Evolutionary conservation across 1,140 invertebrate genomes (phyloP).

Genomic region (Hyposmocoma kahamanoa): DNA sequence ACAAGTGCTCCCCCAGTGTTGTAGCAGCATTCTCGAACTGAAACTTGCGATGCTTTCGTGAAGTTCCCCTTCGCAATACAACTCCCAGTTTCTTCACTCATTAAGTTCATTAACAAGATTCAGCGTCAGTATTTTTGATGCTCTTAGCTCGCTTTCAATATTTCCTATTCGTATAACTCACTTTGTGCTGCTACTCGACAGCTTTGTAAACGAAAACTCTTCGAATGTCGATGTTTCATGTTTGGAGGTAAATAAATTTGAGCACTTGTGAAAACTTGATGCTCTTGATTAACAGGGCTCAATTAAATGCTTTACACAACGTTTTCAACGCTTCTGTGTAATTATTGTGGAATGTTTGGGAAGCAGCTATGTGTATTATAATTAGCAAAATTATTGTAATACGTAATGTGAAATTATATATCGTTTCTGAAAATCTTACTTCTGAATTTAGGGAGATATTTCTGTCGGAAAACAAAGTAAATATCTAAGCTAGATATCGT

Average conservation of each 20-base stretch:
- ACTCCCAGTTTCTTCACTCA: slow-evolving; percentile 54
- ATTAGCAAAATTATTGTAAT: too few relatives aligned
- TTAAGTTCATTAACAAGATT: slow-evolving; percentile 67
- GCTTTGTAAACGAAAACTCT: slow-evolving; percentile 56
- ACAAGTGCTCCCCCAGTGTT: slow-evolving; percentile 33
- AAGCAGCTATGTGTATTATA: too few relatives aligned
- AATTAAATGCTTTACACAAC: slow-evolving; percentile 64
- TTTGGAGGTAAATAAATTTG: slow-evolving; percentile 63
- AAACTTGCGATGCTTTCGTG: slow-evolving; percentile 51
- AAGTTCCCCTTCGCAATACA: slow-evolving; percentile 42
- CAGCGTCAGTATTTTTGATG: slow-evolving; percentile 64
- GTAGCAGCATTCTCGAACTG: slow-evolving; percentile 50
- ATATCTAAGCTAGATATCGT: too few relatives aligned
- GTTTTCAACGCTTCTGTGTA: slow-evolving; percentile 51
- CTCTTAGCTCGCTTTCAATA: slow-evolving; percentile 58
- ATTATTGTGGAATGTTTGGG: slow-evolving; percentile 36
- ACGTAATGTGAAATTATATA: too few relatives aligned
- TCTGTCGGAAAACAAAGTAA: too few relatives aligned
- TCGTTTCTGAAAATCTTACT: too few relatives aligned
- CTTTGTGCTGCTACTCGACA: slow-evolving; percentile 49
- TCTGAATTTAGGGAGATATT: too few relatives aligned
- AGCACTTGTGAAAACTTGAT: slow-evolving; percentile 66
- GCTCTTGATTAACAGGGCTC: slow-evolving; percentile 65
- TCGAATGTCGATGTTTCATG: slow-evolving; percentile 67
- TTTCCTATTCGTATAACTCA: slow-evolving; percentile 58